phyloP scores from a whole-genome alignment of 2,888 invertebrate species.

The Mythimna pallens region DNA sequence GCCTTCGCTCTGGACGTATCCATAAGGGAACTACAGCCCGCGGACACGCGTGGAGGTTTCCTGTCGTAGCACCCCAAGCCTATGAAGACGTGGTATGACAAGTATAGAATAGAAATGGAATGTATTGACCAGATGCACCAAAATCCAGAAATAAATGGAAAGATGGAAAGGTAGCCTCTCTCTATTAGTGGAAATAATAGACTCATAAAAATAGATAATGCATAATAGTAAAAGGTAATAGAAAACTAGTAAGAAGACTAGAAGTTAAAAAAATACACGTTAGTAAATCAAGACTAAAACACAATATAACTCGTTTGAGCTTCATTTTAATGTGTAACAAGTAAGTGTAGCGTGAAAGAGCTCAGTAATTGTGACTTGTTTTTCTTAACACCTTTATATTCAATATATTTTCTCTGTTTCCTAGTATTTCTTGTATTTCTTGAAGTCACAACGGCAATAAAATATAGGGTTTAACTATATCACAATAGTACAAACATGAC shows the following conservation, averaged over 20 bases:
- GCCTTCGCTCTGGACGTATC: too few species aligned
- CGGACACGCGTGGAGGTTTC: too few species aligned
- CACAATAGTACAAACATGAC: constrained; percentile 60
- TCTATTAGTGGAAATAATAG: background rate
- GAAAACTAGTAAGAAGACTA: background rate
- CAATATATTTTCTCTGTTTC: constrained; percentile 29
- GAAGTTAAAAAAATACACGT: background rate
- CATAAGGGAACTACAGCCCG: too few species aligned
- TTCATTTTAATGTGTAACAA: constrained; percentile 11
- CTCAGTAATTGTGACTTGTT: constrained; percentile 31
- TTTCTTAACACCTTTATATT: constrained; percentile 23
- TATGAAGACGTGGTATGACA: too few species aligned
- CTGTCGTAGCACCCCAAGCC: too few species aligned
- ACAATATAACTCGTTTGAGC: background rate
- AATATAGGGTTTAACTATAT: constrained; percentile 58
- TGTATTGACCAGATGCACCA: background rate
- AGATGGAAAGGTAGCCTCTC: background rate
- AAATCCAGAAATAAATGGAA: background rate
- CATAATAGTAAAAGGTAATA: background rate
- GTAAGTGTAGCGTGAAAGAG: constrained; percentile 10
- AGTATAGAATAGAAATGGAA: background rate
- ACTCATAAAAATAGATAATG: background rate
- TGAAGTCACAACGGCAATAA: constrained; percentile 59
- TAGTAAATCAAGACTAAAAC: background rate
- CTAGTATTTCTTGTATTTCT: constrained; percentile 50